These are phyloP conservation scores for Amblyjoppa fuscipennis DNA, from an alignment of 2,888 invertebrate genomes.

Conservation along the genomic window DNA sequence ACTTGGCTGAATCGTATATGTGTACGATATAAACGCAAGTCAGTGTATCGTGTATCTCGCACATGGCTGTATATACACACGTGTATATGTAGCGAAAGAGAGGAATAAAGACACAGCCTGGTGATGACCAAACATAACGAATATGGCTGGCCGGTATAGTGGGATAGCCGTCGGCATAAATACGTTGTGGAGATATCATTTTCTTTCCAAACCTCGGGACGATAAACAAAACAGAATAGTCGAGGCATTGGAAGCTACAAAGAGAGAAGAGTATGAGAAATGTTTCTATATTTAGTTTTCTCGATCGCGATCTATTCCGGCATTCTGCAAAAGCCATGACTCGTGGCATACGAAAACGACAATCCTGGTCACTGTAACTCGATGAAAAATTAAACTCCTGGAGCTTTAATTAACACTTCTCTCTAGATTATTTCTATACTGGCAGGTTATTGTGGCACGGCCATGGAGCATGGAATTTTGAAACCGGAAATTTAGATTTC, in stretches of 20 bases:
- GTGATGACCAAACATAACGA: slow-evolving; percentile 27
- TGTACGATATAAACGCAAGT: neutral
- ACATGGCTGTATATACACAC: neutral
- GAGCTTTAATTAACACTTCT: no score
- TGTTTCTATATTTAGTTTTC: neutral
- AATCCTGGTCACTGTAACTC: neutral
- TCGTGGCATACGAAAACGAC: no score
- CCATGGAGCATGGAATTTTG: no score
- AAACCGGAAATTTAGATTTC: no score
- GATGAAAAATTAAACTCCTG: neutral
- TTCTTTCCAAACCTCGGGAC: neutral
- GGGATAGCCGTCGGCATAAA: slow-evolving; percentile 1
- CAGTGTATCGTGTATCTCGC: neutral
- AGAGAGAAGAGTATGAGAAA: neutral
- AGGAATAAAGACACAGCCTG: slow-evolving; percentile 9
- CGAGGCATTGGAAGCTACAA: slow-evolving; percentile 1
- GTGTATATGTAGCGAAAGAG: neutral
- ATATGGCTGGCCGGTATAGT: slow-evolving; percentile 7
- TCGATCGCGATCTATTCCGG: neutral
- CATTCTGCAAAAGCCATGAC: neutral
- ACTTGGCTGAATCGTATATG: neutral
- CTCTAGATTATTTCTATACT: no score
- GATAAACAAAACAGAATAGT: neutral
- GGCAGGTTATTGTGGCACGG: no score
- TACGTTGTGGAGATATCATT: slow-evolving; percentile 2